phyloP scores from a whole-genome alignment of 30 jellyfish, hydroid and myxozoan species.

The Haliclystus octoradiatus region DNA sequence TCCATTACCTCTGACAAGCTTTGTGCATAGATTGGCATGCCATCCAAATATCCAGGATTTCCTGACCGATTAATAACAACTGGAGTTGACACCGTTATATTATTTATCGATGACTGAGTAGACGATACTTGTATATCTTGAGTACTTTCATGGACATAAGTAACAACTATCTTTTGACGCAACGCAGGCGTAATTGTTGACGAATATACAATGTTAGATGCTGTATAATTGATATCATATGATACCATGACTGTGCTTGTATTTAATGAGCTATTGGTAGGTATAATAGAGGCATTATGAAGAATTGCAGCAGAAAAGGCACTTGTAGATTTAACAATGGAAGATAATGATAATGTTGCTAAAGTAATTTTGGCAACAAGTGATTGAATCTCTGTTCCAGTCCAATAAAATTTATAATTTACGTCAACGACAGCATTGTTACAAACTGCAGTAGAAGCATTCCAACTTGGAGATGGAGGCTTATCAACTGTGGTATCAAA shows the following conservation, averaged over 20 bases:
- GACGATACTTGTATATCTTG: slow-evolving; percentile 9
- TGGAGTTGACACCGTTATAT: slow-evolving; percentile 1
- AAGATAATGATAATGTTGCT: slow-evolving; percentile 18
- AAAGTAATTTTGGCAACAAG: slow-evolving; percentile 37
- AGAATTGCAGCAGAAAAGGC: slow-evolving; percentile 21
- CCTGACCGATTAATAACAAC: slow-evolving; percentile 39
- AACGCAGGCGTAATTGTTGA: slow-evolving; percentile 18
- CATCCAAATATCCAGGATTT: slow-evolving; percentile 55
- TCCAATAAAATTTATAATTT: slow-evolving; percentile 35
- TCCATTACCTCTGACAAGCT: too few relatives aligned
- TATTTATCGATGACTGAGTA: neutral
- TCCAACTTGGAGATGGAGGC: slow-evolving; percentile 31
- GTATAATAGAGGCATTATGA: slow-evolving; percentile 6
- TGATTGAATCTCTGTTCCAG: slow-evolving; percentile 15
- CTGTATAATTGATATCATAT: slow-evolving; percentile 2
- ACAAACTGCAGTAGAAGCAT: slow-evolving; percentile 13
- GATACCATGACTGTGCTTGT: neutral
- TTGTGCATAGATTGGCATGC: too few relatives aligned
- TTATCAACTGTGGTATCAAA: slow-evolving; percentile 27
- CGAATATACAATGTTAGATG: slow-evolving; percentile 18
- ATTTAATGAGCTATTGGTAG: neutral
- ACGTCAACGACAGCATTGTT: slow-evolving; percentile 48
- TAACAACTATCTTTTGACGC: slow-evolving; percentile 31
- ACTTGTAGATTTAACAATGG: slow-evolving; percentile 17
- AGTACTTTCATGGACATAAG: slow-evolving; percentile 12